Conservation (phyloP, 2,113 vertebrate species). For the Phoenicopterus ruber region DNA sequence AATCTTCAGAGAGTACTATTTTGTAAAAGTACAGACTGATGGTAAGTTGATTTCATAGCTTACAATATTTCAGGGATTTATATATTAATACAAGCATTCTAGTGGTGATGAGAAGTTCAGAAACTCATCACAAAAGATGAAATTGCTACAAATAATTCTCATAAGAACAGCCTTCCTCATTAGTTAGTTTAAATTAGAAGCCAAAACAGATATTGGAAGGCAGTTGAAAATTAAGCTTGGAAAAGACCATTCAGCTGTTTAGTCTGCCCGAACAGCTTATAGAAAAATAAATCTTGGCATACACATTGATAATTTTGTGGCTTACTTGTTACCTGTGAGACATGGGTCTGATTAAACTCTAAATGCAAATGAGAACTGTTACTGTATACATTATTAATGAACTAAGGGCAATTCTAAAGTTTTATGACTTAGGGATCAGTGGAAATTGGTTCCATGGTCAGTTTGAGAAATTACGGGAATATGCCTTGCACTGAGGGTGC, state of each 20-base stretch:
- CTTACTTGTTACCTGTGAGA: conserved; percentile 78
- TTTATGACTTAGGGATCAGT: conserved; percentile 88
- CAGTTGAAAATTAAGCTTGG: conserved; percentile 26
- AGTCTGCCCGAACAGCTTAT: conserved; percentile 50
- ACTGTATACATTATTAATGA: conserved; percentile 91
- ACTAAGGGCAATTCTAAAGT: conserved; percentile 88
- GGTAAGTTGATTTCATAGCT: not conserved
- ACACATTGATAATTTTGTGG: conserved; percentile 77
- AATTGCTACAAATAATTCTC: not conserved
- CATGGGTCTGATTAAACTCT: conserved; percentile 83
- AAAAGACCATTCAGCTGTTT: conserved; percentile 47
- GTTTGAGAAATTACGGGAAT: conserved; percentile 90
- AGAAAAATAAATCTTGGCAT: conserved; percentile 75
- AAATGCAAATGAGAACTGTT: conserved; percentile 81
- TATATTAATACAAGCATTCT: not conserved
- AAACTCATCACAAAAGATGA: not conserved
- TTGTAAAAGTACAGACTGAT: not conserved
- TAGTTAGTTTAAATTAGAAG: conserved; percentile 7
- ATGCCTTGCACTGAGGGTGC: conserved; percentile 78
- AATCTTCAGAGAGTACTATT: not conserved
- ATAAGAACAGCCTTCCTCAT: not conserved
- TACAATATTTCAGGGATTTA: not conserved
- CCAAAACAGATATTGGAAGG: conserved; percentile 5
- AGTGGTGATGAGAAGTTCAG: not conserved
- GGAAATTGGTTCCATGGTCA: conserved; percentile 93